Base-by-base conservation (phyloP, 2,113 vertebrate genomes). In the Vanacampus margaritifer region DNA sequence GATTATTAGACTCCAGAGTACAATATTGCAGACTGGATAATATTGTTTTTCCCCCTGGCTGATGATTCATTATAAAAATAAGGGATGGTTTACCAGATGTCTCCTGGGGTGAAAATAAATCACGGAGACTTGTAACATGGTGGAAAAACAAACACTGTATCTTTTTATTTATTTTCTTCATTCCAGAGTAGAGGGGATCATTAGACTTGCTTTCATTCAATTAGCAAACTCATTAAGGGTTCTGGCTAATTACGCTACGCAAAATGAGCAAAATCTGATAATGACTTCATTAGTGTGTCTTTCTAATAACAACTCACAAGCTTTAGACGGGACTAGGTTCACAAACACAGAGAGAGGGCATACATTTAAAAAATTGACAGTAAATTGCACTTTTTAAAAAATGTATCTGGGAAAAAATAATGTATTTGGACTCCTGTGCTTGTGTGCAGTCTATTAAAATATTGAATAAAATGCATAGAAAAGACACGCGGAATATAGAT, bases 11-110 rank as follows among this genome's bases (percentile, higher is more conserved):
- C 90, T 91, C 87, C 79, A 85, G 88, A 90, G 90, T 72, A 86
- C 85, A 89, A 90, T 88, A 90, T 89, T 78, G 78, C 78, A 85
- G 86, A 89, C 84, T 87, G 86, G 88, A 89, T 89, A 87, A 91
- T 91, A 89, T 91, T 89, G 85, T 88, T 88, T 90, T 89, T 87
- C 82, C 54, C 79, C 85, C 82, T 81, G 71, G 85, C 87, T 89
- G 87, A 90, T 91, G 90, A 91, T 91, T 84, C 89, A 90, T 91
- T 91, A 91, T 87, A 91, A 90, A 90, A 91, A 90, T 88, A 91
- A 89, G 88, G 73, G 89, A 82, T 83, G 68, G 75, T 86, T 80
- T 88, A 88, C 88, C 89, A 91, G 85, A 91, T 90, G 89, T 90
- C 88, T 90, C 81, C 72, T 57, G 74, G 84, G 87, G 87, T 88